A percentile compares a stretch with the other conserved stretches of the same genome.
phyloP scores from a whole-genome alignment of 2,888 invertebrate species.

The Syrista parreyssii region DNA sequence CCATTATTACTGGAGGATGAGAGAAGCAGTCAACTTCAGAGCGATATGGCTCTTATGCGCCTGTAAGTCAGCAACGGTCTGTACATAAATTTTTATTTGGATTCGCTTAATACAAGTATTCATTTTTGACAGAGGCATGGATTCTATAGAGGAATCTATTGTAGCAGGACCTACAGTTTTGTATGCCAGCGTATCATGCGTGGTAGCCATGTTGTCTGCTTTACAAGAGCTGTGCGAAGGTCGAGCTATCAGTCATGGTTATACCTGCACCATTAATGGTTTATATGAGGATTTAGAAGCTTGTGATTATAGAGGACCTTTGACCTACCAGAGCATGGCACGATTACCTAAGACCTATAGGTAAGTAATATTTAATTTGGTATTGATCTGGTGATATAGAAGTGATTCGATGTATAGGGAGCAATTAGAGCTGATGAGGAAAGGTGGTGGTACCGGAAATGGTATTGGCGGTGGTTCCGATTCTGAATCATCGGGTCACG shows the following conservation, averaged over 20 bases:
- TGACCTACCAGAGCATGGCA: conserved; percentile 87
- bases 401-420: conserved; percentile 40
- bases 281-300: conserved; percentile 60
- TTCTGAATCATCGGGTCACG: conserved; percentile 62
- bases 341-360: conserved; percentile 85
- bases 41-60: conserved; percentile 86
- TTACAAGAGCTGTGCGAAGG: conserved; percentile 84
- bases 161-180: conserved; percentile 81
- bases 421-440: conserved; percentile 64
- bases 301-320: conserved; percentile 83
- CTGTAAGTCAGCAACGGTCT: conserved; percentile 70
- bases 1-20: conserved; percentile 72
- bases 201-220: conserved; percentile 84
- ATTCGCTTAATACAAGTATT: neutral
- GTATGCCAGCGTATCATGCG: conserved; percentile 85
- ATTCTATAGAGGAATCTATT: conserved; percentile 93
- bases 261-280: conserved; percentile 59
- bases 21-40: conserved; percentile 71
- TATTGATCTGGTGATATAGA: neutral
- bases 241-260: conserved; percentile 75
- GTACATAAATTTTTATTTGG: neutral
- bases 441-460: conserved; percentile 47
- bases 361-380: conserved; percentile 55
- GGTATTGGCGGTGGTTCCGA: conserved; percentile 47
- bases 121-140: conserved; percentile 78